Base-by-base conservation (phyloP, 2,888 invertebrate species). In the Drosophila dives region DNA sequence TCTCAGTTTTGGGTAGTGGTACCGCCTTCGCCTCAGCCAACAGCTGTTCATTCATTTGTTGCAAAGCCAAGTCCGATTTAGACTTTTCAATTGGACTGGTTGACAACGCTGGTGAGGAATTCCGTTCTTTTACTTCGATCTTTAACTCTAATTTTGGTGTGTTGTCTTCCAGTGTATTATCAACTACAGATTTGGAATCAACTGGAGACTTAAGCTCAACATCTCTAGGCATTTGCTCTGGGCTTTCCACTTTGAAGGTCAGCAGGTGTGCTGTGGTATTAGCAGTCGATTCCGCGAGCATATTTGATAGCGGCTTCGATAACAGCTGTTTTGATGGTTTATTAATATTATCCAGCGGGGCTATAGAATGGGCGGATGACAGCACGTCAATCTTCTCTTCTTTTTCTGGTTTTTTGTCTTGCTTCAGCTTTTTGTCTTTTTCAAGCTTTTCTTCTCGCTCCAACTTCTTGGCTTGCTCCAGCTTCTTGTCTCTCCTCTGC, bases 151-250 rank as follows among this genome's bases (percentile, higher is more conserved):
- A 26, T 10, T 17, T 29, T 11, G 45, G 4, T 3, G 12, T 54
- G n/a, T 48, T 60, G 15, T 53, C n/a, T 7, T 54, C 38, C 17
- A 66, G 10, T 3, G 38, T 8, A 4, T 59, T 59, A 11, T 66
- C 36, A 15, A 12, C 38, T 6, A 17, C 26, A 55, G 12, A 36
- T 40, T 29, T 29, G 29, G 11, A 29, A 29, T 38, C 66, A 34
- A 64, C 26, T 34, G 26, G 45, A 23, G 53, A n/a, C 20, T 48
- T 67, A 4, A 53, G 17, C 38, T 69, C 29, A 32, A 60, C n/a
- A 1, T 56, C 29, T 42, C 2, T 29, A 6, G 29, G 33, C 33
- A 49, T 4, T 55, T 64, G 54, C 17, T 66, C 29, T 17, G 23
- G 7, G 3, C n/a, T 4, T n/a, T 33, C 17, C 0, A 20, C 12